These are phyloP conservation scores for Geodia barretti DNA, from an alignment of 37 sponge, comb jelly and placozoan genomes.

Conservation along the genomic window DNA sequence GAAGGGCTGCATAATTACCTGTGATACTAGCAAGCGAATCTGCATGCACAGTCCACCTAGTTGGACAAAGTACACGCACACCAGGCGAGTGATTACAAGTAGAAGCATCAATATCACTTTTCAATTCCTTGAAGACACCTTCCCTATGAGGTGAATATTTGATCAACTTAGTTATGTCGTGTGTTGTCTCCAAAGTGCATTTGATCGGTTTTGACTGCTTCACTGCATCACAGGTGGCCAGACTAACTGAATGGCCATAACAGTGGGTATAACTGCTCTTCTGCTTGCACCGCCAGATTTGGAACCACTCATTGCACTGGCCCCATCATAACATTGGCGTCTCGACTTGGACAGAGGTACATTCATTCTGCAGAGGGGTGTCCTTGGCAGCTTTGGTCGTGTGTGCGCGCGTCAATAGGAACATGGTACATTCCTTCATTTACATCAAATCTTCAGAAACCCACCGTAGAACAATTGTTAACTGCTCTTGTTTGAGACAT, in stretches of 20 bases:
- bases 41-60: slow-evolving; percentile 46
- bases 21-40: slow-evolving; percentile 27
- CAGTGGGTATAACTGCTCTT: neutral
- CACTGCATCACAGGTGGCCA: neutral
- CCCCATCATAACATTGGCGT: neutral
- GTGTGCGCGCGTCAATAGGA: neutral
- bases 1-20: slow-evolving; percentile 1
- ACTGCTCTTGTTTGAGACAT: slow-evolving; percentile 33
- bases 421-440: neutral
- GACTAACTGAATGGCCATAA: neutral
- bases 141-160: slow-evolving; percentile 66
- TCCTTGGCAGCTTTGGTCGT: neutral
- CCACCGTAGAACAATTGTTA: neutral
- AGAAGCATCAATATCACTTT: slow-evolving; percentile 13
- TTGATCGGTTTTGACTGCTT: neutral
- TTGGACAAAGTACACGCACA: slow-evolving; percentile 46
- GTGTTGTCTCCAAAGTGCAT: neutral
- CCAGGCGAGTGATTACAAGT: slow-evolving; percentile 19
- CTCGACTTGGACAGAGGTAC: neutral
- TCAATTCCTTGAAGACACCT: slow-evolving; percentile 28
- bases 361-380: neutral
- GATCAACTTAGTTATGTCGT: slow-evolving; percentile 61
- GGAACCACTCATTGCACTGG: neutral
- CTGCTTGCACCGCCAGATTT: neutral
- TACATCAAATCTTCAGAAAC: neutral